phyloP scores from a whole-genome alignment of 2,888 invertebrate species.

The Chelonus formosanus region DNA sequence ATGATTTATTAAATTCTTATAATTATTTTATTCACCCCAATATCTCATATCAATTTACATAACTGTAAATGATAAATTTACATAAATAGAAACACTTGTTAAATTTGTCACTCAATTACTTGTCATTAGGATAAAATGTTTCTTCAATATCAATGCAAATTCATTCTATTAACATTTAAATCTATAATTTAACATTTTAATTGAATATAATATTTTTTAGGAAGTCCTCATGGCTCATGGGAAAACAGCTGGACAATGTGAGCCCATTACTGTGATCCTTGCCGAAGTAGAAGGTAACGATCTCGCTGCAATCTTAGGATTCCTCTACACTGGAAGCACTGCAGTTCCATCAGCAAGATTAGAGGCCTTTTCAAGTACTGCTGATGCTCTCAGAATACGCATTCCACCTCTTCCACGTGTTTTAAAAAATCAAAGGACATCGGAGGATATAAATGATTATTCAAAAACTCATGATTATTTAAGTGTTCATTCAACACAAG shows the following conservation, averaged over 20 bases:
- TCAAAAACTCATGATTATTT: background rate
- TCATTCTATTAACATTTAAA: no score
- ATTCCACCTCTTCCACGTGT: conserved; percentile 50
- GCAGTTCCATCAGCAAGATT: conserved; percentile 69
- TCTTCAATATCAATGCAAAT: no score
- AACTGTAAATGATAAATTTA: no score
- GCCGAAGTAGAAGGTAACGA: conserved; percentile 73
- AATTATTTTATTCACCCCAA: no score
- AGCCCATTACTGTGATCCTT: conserved; percentile 72
- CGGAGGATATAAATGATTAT: conserved; percentile 5
- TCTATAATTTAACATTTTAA: no score
- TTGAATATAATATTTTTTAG: conserved; percentile 42
- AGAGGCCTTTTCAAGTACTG: conserved; percentile 70
- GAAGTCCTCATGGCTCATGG: conserved; percentile 58
- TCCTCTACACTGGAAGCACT: conserved; percentile 76
- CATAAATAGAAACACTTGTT: no score
- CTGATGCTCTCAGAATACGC: conserved; percentile 58
- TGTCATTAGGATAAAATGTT: no score
- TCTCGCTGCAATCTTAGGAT: conserved; percentile 73
- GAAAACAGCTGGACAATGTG: conserved; percentile 50
- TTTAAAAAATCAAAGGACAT: conserved; percentile 23
- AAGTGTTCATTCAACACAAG: conserved; percentile 1
- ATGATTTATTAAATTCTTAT: no score
- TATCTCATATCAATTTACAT: no score
- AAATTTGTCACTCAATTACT: no score